A percentile compares a stretch with the other conserved stretches of the same genome.
phyloP scores from a whole-genome alignment of 37 sponge, comb jelly and placozoan species.

The Amphimedon queenslandica region DNA sequence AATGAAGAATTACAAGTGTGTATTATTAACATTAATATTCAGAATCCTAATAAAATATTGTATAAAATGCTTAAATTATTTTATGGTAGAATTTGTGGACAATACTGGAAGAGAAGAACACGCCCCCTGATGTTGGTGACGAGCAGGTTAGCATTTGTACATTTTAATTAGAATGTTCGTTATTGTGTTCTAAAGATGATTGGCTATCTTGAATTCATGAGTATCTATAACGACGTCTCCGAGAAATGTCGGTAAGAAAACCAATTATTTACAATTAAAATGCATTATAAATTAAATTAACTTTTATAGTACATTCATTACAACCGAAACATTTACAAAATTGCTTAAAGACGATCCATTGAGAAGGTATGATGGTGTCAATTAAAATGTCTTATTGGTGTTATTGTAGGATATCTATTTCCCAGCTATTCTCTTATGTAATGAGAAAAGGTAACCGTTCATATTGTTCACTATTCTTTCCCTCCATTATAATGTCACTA shows the following conservation, averaged over 20 bases:
- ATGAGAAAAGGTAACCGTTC: conserved; percentile 95
- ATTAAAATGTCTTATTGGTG: neutral
- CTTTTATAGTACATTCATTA: conserved; percentile 77
- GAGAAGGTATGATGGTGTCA: conserved; percentile 41
- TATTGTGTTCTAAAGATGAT: conserved; percentile 57
- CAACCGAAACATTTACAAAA: conserved; percentile 64
- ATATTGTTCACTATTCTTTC: too few relatives aligned
- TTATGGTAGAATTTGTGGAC: conserved; percentile 66
- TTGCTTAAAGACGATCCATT: conserved; percentile 68
- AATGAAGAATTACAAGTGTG: conserved; percentile 74
- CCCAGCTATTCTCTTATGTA: conserved; percentile 86
- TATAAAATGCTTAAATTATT: neutral
- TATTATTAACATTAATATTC: too few relatives aligned
- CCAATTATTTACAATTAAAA: too few relatives aligned
- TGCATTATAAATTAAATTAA: too few relatives aligned
- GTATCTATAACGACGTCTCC: conserved; percentile 31
- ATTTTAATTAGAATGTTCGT: too few relatives aligned
- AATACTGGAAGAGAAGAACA: conserved; percentile 75
- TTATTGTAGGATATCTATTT: conserved; percentile 54
- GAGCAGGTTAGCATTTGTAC: conserved; percentile 83
- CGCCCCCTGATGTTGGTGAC: conserved; percentile 74
- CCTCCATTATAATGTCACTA: too few relatives aligned
- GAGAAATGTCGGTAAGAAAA: conserved; percentile 57
- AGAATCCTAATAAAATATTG: neutral
- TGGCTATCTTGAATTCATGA: conserved; percentile 62